Percentiles rank a stretch among this genome's conserved stretches.
These are phyloP conservation scores for Ommatoiulus sabulosus DNA, from an alignment of 2,888 invertebrate species.

Conservation along the genomic window DNA sequence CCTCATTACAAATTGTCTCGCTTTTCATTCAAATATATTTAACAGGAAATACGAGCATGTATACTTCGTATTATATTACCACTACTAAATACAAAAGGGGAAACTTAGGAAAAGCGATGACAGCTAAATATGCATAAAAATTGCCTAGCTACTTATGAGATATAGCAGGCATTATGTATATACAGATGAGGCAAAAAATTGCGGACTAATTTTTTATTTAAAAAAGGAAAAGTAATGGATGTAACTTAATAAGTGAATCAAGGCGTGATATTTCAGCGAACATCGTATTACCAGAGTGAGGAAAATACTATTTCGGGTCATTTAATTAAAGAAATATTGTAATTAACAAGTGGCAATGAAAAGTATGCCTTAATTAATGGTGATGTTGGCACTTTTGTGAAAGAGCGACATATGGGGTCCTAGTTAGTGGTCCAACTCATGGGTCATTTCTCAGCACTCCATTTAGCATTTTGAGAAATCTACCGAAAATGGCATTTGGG, in stretches of 20 bases:
- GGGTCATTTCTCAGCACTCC: conserved; percentile 40
- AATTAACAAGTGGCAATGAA: not conserved
- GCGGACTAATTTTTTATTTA: not conserved
- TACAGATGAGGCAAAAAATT: not conserved
- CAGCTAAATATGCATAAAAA: conserved; percentile 23
- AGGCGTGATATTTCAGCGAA: not conserved
- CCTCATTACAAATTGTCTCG: too few relatives aligned
- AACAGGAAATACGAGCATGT: not conserved
- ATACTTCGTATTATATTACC: not conserved
- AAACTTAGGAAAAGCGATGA: not conserved
- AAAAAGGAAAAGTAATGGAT: not conserved
- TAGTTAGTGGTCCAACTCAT: conserved; percentile 17
- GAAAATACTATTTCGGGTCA: not conserved
- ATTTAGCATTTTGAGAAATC: conserved; percentile 21
- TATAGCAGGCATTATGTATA: not conserved
- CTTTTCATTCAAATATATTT: not conserved
- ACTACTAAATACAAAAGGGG: not conserved
- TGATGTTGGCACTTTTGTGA: not conserved
- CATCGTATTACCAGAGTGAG: not conserved
- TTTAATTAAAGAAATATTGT: not conserved
- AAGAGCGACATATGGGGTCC: conserved; percentile 12
- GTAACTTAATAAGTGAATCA: not conserved
- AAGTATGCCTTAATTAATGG: not conserved
- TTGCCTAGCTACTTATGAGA: not conserved
- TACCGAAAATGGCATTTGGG: not conserved